Percentiles rank a stretch among this genome's conserved stretches.
Evolutionary conservation across 2,888 invertebrate genomes (phyloP).

Genomic region (Deroplatys truncata): DNA sequence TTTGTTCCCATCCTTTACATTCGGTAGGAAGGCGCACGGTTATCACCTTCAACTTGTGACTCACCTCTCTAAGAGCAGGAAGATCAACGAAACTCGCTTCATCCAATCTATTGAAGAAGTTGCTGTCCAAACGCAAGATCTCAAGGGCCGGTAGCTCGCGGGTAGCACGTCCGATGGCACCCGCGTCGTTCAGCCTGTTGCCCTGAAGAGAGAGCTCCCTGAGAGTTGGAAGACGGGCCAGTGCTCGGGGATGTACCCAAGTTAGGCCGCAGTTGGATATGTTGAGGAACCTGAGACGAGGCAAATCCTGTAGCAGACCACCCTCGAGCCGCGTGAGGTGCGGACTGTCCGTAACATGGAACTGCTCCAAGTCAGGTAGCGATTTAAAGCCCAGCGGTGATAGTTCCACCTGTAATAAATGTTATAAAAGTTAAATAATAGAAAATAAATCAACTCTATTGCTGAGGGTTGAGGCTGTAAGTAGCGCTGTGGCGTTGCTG

Average conservation of each 20-base stretch:
- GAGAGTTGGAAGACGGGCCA: constrained; percentile 67
- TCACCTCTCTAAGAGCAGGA: constrained; percentile 57
- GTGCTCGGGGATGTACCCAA: constrained; percentile 72
- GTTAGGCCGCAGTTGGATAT: constrained; percentile 71
- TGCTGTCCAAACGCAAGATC: constrained; percentile 65
- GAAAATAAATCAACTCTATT: too few species aligned
- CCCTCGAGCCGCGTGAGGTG: constrained; percentile 66
- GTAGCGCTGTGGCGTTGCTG: too few species aligned
- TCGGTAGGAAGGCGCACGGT: too few species aligned
- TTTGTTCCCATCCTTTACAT: too few species aligned
- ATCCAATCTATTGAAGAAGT: constrained; percentile 63
- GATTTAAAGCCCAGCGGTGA: constrained; percentile 66
- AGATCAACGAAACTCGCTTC: constrained; percentile 79
- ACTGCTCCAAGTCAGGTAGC: constrained; percentile 66
- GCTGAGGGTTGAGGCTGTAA: too few species aligned
- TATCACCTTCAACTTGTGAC: background rate
- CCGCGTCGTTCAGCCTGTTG: constrained; percentile 72
- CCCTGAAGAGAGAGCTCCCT: constrained; percentile 64
- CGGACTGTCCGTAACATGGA: constrained; percentile 64
- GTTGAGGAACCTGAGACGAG: constrained; percentile 65
- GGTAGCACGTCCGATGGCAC: constrained; percentile 74
- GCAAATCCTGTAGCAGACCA: constrained; percentile 65
- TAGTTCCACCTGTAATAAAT: constrained; percentile 52
- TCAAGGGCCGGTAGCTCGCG: constrained; percentile 71
- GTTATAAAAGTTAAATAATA: constrained; percentile 36